phyloP scores from a whole-genome alignment of 2,888 invertebrate genomes.

The Machimus rusticus region DNA sequence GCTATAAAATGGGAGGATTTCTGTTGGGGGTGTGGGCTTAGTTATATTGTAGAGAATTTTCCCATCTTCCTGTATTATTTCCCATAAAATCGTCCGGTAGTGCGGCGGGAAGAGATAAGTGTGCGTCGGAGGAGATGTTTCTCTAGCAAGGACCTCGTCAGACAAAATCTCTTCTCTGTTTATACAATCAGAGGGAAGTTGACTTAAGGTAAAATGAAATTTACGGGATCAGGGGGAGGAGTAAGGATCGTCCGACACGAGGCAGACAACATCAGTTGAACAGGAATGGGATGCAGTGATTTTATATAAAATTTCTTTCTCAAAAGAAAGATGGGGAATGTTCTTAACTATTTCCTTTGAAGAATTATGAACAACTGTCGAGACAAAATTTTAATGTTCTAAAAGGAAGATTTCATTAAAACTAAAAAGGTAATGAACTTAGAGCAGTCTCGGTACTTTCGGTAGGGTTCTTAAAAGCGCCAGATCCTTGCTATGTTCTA shows the following conservation, averaged over 20 bases:
- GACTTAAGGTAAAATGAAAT: slow-evolving; percentile 22
- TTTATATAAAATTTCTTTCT: slow-evolving; percentile 1
- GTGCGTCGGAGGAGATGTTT: neutral
- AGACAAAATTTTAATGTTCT: neutral
- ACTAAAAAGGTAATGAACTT: neutral
- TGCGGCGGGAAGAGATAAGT: neutral
- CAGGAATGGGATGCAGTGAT: neutral
- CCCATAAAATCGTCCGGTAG: neutral
- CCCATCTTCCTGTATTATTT: neutral
- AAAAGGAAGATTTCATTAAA: neutral
- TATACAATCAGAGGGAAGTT: slow-evolving; percentile 18
- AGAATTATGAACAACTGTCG: neutral
- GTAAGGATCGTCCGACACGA: neutral
- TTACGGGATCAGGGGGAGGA: neutral
- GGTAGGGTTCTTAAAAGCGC: neutral
- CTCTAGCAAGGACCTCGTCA: neutral
- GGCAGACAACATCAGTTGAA: neutral
- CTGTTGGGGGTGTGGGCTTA: neutral
- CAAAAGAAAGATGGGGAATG: neutral
- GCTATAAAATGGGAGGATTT: slow-evolving; percentile 11
- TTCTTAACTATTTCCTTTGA: neutral
- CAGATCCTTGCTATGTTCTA: neutral
- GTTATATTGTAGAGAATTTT: neutral
- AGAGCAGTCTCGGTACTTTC: neutral
- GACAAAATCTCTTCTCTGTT: slow-evolving; percentile 17